phyloP scores from a whole-genome alignment of 2,888 invertebrate species.

The Heliconius hortense region DNA sequence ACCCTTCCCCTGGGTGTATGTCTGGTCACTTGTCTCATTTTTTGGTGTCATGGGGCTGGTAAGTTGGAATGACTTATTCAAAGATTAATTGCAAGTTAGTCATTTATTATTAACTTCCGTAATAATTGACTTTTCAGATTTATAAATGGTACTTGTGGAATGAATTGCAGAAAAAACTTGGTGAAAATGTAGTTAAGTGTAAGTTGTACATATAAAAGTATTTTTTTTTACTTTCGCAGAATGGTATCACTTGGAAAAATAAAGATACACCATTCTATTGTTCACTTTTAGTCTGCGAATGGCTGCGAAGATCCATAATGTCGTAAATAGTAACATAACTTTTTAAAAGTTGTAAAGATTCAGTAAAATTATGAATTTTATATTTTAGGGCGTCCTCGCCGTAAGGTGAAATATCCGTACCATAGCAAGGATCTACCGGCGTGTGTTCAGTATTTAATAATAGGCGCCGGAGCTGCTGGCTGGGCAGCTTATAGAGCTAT shows the following conservation, averaged over 20 bases:
- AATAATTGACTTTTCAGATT: conserved; percentile 51
- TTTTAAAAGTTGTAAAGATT: not conserved
- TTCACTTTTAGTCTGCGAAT: not conserved
- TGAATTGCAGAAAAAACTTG: conserved; percentile 47
- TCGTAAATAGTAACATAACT: not conserved
- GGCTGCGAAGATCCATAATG: not conserved
- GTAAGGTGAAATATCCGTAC: conserved; percentile 56
- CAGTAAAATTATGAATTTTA: not conserved
- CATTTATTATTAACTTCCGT: not conserved
- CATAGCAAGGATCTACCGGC: conserved; percentile 62
- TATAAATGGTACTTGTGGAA: conserved; percentile 61
- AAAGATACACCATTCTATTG: not conserved
- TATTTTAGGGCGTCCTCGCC: conserved; percentile 65
- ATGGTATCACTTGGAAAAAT: not conserved
- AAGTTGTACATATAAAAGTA: conserved; percentile 46
- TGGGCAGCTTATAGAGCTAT: conserved; percentile 72
- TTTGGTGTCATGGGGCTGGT: conserved; percentile 64
- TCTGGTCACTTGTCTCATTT: conserved; percentile 54
- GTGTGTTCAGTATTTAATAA: conserved; percentile 73
- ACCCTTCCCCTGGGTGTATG: conserved; percentile 68
- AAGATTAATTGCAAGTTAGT: not conserved
- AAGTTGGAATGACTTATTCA: conserved; percentile 45
- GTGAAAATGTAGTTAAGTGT: conserved; percentile 56
- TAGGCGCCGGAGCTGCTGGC: conserved; percentile 68
- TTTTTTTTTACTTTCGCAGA: not conserved